Conservation (phyloP, 2,888 invertebrate genomes). For the Zygothrica quintamaculata region DNA sequence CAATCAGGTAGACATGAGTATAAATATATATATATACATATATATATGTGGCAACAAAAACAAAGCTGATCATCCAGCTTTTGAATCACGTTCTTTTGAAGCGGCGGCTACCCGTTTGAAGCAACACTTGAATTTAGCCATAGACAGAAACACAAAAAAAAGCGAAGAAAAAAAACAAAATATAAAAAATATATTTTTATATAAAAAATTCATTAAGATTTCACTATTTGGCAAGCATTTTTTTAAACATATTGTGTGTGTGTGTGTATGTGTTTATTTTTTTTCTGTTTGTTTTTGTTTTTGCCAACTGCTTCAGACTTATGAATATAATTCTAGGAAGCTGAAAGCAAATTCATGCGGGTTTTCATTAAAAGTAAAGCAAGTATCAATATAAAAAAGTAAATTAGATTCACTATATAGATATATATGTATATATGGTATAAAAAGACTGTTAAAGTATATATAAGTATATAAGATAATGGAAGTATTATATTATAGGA, state of each 20-base stretch:
- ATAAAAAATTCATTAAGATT: constrained; percentile 68
- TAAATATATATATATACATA: constrained; percentile 26
- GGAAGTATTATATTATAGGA: too few species aligned
- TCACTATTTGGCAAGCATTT: constrained; percentile 60
- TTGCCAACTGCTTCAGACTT: constrained; percentile 39
- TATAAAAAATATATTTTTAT: constrained; percentile 3
- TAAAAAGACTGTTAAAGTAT: not conserved
- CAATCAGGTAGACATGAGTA: constrained; percentile 74
- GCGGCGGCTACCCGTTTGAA: constrained; percentile 72
- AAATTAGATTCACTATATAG: not conserved
- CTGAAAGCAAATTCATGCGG: constrained; percentile 32
- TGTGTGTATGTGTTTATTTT: too few species aligned
- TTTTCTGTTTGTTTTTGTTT: constrained; percentile 6
- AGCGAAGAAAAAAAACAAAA: constrained; percentile 13
- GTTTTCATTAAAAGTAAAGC: constrained; percentile 24
- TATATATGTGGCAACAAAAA: constrained; percentile 22
- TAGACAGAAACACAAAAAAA: constrained; percentile 30
- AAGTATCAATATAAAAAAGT: constrained; percentile 18
- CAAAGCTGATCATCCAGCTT: constrained; percentile 6
- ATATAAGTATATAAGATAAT: not conserved
- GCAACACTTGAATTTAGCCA: constrained; percentile 67
- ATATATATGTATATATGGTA: not conserved
- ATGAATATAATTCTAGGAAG: constrained; percentile 48
- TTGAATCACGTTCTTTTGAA: constrained; percentile 42
- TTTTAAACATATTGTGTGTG: too few species aligned